Conservation (phyloP, 2,888 invertebrate genomes). For the Lasioglossum zephyrum region DNA sequence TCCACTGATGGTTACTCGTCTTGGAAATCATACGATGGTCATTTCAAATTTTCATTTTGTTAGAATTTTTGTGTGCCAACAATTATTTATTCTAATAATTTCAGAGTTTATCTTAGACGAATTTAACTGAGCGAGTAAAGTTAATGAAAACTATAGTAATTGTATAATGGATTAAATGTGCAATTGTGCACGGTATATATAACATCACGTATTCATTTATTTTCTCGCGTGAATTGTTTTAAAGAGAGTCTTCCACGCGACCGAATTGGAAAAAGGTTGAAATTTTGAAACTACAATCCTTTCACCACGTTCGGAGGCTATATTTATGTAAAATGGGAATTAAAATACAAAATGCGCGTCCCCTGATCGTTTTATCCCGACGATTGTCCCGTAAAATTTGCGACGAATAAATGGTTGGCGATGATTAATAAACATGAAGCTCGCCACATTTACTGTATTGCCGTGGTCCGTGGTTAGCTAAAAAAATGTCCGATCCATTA, state of each 20-base stretch:
- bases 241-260: background rate
- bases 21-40: background rate
- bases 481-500: background rate
- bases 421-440: conserved; percentile 9
- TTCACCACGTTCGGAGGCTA: background rate
- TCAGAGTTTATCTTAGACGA: background rate
- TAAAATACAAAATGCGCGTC: background rate
- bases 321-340: conserved; percentile 4
- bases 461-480: background rate
- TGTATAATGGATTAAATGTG: background rate
- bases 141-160: background rate
- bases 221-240: background rate
- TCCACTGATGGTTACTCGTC: background rate
- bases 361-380: background rate
- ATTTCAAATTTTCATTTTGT: background rate
- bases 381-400: background rate
- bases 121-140: background rate
- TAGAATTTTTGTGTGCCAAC: background rate
- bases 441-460: background rate
- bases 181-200: background rate
- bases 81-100: background rate
- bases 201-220: background rate
- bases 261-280: background rate
- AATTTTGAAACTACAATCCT: background rate
- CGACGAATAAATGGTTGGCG: background rate